Base-by-base conservation (phyloP, 2,888 invertebrate species). In the Tetropium fuscum region DNA sequence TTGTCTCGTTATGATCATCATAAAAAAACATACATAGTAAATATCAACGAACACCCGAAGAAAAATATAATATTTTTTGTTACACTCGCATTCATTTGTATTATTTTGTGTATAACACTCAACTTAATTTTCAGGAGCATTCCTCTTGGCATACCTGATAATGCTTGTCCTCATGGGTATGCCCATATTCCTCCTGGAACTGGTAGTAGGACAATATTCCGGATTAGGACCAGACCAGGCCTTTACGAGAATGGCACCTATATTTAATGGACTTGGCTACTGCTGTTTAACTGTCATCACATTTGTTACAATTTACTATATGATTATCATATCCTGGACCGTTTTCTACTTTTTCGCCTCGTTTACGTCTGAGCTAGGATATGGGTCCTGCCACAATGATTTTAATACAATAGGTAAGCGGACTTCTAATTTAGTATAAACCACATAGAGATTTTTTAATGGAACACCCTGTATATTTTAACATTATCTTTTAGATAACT, bases 321-420 rank as follows among this genome's bases (percentile, higher is more conserved):
- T 92, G 88, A 87, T 92, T 27, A 90, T 93, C 61, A 90, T 92
- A 38, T 86, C 90, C 0, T 93, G 92, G 90, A 89, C 90, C 0
- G 79, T 91, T 13, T 91, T 90, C 78, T 93, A 92, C 78, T 88
- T 89, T 22, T 87, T 89, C 48, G 88, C 89, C 1, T 91, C 92
- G 0, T 86, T 92, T 63, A 82, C 84, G 6, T 83, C 85, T 0
- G 81, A 84, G 41, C 80, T 93, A 45, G 87, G 86, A 15, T 93
- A 91, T 90, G 89, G 89, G 38, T 85, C 85, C 7, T 93, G 92
- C 74, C 82, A 85, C 53, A 87, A 89, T 70, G 78, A 78, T 0
- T 90, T 84, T 73, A 90, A 90, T 72, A 84, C 86, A 36, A 74
- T 80, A 18, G 78, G 90, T 89, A 79, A 86, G 87, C n/a, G n/a